Evolutionary conservation across 2,797 vertebrate genomes (phyloP), one percentile per base, ranked within the genome.

Genomic region (Lophotriccus pileatus): DNA sequence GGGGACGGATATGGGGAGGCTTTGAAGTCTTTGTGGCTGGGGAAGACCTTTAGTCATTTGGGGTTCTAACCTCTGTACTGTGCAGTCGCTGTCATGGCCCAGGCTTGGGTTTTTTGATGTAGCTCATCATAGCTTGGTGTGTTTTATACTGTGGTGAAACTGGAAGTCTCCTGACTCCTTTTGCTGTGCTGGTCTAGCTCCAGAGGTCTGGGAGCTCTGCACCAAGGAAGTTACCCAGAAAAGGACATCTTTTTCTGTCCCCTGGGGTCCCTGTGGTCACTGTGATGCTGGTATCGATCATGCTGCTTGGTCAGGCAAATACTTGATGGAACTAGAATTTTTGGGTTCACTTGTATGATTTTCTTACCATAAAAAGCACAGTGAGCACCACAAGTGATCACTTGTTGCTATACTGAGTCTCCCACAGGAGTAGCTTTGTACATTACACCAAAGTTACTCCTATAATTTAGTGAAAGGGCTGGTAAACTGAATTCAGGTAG

Each of bases 1-100:
- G 24, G 32, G 44, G 30, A 82, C 1, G 50, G 62, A 63, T 70
- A 28, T 44, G 60, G 52, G 47, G 67, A 41, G 19, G 21, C 68
- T 85, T 70, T 88, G 56, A 82, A 86, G 69, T 53, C 52, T 47
- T n/a, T 64, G 74, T 92, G 70, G 34, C 4, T 76, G 55, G 21
- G 25, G 21, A 43, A 91, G 70, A 76, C 43, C 34, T 88, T 22
- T 20, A n/a, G 43, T 58, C 50, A n/a, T 75, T 50, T n/a, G 10
- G 47, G 24, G 14, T 63, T 82, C 59, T 82, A 14, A 64, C 19
- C n/a, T 30, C 13, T 27, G 2, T 43, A 2, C 36, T 76, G 32
- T 77, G 21, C 28, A 70, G 67, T 58, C 76, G 37, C 30, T 83
- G 4, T 69, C 30, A 4, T 30, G 58, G n/a, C 59, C 20, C 3